Evolutionary conservation across 1,140 invertebrate genomes (phyloP), one percentile per base, ranked within the genome.

Genomic region (Trissolcus basalis): DNA sequence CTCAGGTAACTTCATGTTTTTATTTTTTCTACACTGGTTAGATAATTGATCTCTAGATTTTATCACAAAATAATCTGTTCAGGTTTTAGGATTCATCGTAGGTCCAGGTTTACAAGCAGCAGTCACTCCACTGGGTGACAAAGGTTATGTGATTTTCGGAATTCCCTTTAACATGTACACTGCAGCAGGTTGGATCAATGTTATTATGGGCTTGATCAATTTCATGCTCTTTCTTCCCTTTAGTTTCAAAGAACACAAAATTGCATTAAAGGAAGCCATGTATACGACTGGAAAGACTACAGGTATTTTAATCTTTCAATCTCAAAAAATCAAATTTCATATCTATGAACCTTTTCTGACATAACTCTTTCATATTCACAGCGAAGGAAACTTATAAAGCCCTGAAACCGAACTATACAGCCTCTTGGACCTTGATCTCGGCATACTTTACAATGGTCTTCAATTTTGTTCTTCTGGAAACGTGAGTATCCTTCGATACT

Each of bases 401-500:
- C 12, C 85, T 92, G 16, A 93, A 93, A 82, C 93, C 94, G 1
- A 94, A 96, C 85, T 93, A 93, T 84, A 78, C 94, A 15, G 93
- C 93, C 39, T 90, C 94, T 27, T 93, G 93, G 91, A 92, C 93
- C 9, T 89, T 95, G 58, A 93, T 97, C 75, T 87, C 91, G 35
- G 92, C 94, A 0, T 97, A 96, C 85, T 96, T 96, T 86, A 91
- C 95, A 59, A 90, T 96, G 53, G 92, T 96, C 16, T 96, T 96
- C 83, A 96, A 96, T 85, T 97, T 97, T 88, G 94, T 96, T 65
- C 90, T 97, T 49, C 89, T 96, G 79, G 96, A 97, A 90, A 96
- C 96, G 92, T 93, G 83, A 91, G 89, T 64, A 68, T 76, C 47
- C 49, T 61, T 27, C 6, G 2, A 27, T 27, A 27, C 19, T 27